These are phyloP conservation scores for Digitonthophagus gazella DNA, from an alignment of 2,888 invertebrate species.

Conservation along the genomic window DNA sequence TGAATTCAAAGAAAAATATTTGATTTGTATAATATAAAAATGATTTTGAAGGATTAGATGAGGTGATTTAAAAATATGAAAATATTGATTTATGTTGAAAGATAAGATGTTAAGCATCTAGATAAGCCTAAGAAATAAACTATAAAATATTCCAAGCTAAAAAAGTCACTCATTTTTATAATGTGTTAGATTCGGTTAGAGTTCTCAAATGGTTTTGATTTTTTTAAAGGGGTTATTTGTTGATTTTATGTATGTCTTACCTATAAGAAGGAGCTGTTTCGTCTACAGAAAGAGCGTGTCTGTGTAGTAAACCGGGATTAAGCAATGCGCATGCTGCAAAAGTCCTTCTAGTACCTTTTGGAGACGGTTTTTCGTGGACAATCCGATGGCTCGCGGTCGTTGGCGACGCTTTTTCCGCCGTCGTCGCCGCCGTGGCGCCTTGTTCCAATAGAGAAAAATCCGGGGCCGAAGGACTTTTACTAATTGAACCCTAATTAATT, in stretches of 20 bases:
- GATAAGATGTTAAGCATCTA: too few species aligned
- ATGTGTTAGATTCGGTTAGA: too few species aligned
- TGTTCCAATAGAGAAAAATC: conserved; percentile 52
- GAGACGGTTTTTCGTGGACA: conserved; percentile 34
- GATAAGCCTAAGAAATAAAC: too few species aligned
- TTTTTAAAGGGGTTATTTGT: neutral
- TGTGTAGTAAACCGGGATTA: conserved; percentile 65
- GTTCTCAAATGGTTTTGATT: neutral
- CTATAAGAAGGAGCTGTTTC: conserved; percentile 57
- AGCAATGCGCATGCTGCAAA: conserved; percentile 58
- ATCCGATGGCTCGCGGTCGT: conserved; percentile 25
- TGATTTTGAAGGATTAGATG: too few species aligned
- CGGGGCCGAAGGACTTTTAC: conserved; percentile 61
- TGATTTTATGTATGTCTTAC: conserved; percentile 32
- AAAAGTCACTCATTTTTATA: too few species aligned
- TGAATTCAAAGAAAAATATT: conserved; percentile 29
- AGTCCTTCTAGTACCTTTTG: conserved; percentile 34
- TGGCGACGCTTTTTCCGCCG: conserved; percentile 31
- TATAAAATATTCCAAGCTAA: too few species aligned
- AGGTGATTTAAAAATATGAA: too few species aligned
- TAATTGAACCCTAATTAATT: conserved; percentile 44
- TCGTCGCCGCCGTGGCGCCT: conserved; percentile 43
- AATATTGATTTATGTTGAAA: too few species aligned
- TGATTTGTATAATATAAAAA: too few species aligned
- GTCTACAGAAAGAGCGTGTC: conserved; percentile 82